Evolutionary conservation across 2,888 invertebrate species (phyloP), one percentile per base, ranked within the genome.

Genomic region (Timema cristinae): DNA sequence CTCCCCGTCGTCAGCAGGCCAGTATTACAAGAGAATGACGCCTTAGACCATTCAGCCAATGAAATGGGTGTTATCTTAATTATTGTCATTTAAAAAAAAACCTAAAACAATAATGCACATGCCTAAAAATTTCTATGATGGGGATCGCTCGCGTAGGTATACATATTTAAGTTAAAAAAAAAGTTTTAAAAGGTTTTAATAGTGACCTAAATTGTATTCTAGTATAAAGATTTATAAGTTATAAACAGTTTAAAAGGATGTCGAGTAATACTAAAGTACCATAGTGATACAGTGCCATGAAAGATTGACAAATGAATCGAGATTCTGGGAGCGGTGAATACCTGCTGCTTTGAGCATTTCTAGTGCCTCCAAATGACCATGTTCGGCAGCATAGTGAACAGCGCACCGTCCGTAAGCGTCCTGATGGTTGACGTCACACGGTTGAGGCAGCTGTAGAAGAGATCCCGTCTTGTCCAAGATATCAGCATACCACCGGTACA

Each of bases 401-500:
- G 91, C 90, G 73, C 90, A 89, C 77, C 88, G 85, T 76, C 87
- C 87, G 77, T 86, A 87, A 8, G 85, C 84, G 82, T 90, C 90
- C 77, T 88, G 86, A 77, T 88, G 85, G 76, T 89, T 86, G 73
- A 89, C 84, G 76, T 88, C 87, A 80, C 85, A 81, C 47, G 51
- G 67, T 5, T 74, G 73, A 9, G 75, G 68, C 32, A 66, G 52
- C 61, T 73, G 73, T 7, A 72, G 70, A 50, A 76, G 67, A 10
- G 75, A 72, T 51, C 84, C 82, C 5, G 90, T 91, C 73, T 86
- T 86, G 78, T 90, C 91, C 75, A 92, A 83, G 77, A 91, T 90
- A 76, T 88, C 87, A 16, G 91, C 91, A 83, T 92, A 91, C 88
- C 91, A 91, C 78, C 88, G 87, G 78, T 84, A 88, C 76, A 86